Base-by-base conservation (phyloP, 2,797 vertebrate species). In the Simalia tracyae region DNA sequence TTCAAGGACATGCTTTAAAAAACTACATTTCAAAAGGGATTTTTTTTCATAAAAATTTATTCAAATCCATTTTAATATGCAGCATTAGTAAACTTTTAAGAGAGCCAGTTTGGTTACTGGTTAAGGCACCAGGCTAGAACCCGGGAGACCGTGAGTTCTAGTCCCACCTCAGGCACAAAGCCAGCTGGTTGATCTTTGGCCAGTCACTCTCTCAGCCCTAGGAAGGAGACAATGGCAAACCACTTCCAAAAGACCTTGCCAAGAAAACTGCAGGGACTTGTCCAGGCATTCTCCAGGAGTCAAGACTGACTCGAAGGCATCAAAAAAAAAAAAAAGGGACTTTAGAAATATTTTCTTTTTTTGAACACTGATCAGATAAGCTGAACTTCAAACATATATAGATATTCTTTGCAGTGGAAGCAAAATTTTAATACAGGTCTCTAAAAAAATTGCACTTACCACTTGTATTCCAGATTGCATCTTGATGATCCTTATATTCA, bases 391-490 rank as follows among this genome's bases (percentile, higher is more conserved):
- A 76, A 76, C 36, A 46, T 1, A 76, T 46, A 81, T 24, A 76
- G 6, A 19, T 22, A 46, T 81, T 24, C 2, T 0, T 59, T 14
- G n/a, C 59, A 81, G 36, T 11, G 1, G 19, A 63, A 64, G 50
- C 7, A 11, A 1, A 15, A 0, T 0, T 42, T 1, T 1, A 2
- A 31, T 15, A 26, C 14, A 81, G 11, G 19, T 12, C 0, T 0
- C 11, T 88, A 28, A 4, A 0, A 0, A 59, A 15, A 4, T 12
- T 1, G 4, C 0, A 42, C 98, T 98, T 96, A 98, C 98, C 98
- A 0, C 98, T 99, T 0, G 97, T 98, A 59, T 98, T 98, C 98
- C 98, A 98, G 91, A 97, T 94, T 2, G 97, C 98, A 66, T 93
- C 96, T 94, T 93, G 97, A 0, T 97, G 96, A 46, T 97, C 97